These are phyloP conservation scores for Sceloporus tristichus DNA, from an alignment of 2,113 vertebrate genomes.

Conservation along the genomic window DNA sequence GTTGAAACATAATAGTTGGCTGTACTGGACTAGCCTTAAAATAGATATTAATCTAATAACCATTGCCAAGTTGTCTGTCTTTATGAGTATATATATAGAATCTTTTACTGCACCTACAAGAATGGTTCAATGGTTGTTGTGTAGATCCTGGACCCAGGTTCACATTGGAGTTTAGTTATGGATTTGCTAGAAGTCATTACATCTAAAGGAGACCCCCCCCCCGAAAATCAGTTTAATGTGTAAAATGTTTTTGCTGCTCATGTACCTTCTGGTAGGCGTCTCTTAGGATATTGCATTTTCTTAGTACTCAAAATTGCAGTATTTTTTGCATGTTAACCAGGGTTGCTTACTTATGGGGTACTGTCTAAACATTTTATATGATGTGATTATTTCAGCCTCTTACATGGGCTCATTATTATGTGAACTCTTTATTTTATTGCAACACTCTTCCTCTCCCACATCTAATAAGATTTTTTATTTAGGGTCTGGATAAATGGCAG, in stretches of 20 bases:
- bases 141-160: not conserved
- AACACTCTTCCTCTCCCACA: not conserved
- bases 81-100: not conserved
- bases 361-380: not conserved
- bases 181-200: not conserved
- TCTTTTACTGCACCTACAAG: not conserved
- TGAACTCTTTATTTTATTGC: not conserved
- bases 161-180: not conserved
- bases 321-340: not conserved
- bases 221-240: not conserved
- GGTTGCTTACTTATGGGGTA: not conserved
- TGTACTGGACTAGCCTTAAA: conserved; percentile 58
- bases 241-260: not conserved
- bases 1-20: conserved; percentile 55
- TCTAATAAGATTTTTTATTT: not conserved
- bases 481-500: not conserved
- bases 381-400: no score
- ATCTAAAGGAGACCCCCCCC: not conserved
- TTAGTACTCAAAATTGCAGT: not conserved
- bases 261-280: not conserved
- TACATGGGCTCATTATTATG: not conserved
- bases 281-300: not conserved
- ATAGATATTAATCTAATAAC: conserved; percentile 51
- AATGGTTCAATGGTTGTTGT: not conserved
- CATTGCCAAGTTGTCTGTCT: not conserved